Evolutionary conservation across 2,797 vertebrate species (phyloP), one percentile per base, ranked within the genome.

Genomic region (Todus mexicanus): DNA sequence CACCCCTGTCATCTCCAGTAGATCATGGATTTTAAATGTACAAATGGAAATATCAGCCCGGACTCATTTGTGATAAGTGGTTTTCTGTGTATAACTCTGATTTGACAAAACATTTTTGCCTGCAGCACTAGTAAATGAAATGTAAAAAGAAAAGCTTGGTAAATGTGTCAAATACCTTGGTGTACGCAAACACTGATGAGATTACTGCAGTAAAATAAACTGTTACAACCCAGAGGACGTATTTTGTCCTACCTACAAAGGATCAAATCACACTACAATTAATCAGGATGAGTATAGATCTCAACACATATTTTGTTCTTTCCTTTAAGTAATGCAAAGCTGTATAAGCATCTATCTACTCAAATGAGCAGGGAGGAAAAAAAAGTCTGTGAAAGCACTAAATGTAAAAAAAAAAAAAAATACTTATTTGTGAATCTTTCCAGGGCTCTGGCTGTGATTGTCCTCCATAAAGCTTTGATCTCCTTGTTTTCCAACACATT

Each of bases 101-200:
- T 86, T 96, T 82, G 89, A 61, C 60, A 66, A 86, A 95, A 90
- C 4, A 25, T 31, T 73, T 79, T 66, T 70, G 53, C 68, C 60
- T 75, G 23, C 22, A 85, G 78, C 40, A 65, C 27, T 43, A 47
- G 25, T 43, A 72, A 92, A 84, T 53, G 47, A 86, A 89, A 83
- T 4, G 26, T 19, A 45, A 82, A 90, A 78, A 73, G 11, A 29
- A 86, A 90, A 74, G 9, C n/a, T 87, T 88, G 19, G 51, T 54
- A 85, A 63, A 93, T 71, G 77, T 74, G 40, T 94, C 60, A 84
- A 66, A 74, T 79, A 54, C 59, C 59, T 95, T 63, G 31, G 45
- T 92, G 76, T 43, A 66, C 66, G 61, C 51, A 94, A 94, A 95
- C 73, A 66, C 43, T 93, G 64, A 31, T 87, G 82, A 87, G 72